These are phyloP conservation scores for Eucidaris tribuloides DNA, from an alignment of 35 echinoderm and acorn worm species.

Conservation along the genomic window DNA sequence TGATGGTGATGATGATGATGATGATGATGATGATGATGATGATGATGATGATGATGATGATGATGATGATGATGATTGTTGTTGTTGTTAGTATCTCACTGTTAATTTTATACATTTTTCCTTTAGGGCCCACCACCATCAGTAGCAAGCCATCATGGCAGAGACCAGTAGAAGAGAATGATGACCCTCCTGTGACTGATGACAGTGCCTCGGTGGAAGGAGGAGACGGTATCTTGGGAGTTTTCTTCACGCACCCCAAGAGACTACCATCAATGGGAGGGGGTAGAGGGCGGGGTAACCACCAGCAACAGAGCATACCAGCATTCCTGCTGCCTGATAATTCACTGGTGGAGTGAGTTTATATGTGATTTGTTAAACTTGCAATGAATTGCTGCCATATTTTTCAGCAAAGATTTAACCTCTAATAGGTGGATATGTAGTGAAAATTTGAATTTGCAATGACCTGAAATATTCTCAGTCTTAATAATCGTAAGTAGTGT, in stretches of 20 bases:
- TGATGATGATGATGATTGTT: background rate
- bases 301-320: conserved; percentile 18
- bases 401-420: background rate
- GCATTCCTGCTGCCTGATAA: conserved; percentile 66
- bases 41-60: background rate
- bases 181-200: conserved; percentile 13
- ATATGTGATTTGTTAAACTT: background rate
- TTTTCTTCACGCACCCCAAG: conserved; percentile 50
- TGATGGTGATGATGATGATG: background rate
- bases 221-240: conserved; percentile 55
- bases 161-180: background rate
- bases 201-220: conserved; percentile 22
- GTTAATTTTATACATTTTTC: background rate
- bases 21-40: background rate
- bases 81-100: background rate
- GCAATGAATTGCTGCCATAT: background rate
- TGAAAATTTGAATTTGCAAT: background rate
- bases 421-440: background rate
- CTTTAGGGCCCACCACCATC: conserved; percentile 67
- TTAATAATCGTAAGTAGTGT: background rate
- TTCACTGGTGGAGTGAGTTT: conserved; percentile 67
- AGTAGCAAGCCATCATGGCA: conserved; percentile 85
- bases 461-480: background rate
- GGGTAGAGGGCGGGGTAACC: background rate
- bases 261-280: background rate